Evolutionary conservation across 2,797 vertebrate species (phyloP).

Genomic region (Sebastes aleutianus): DNA sequence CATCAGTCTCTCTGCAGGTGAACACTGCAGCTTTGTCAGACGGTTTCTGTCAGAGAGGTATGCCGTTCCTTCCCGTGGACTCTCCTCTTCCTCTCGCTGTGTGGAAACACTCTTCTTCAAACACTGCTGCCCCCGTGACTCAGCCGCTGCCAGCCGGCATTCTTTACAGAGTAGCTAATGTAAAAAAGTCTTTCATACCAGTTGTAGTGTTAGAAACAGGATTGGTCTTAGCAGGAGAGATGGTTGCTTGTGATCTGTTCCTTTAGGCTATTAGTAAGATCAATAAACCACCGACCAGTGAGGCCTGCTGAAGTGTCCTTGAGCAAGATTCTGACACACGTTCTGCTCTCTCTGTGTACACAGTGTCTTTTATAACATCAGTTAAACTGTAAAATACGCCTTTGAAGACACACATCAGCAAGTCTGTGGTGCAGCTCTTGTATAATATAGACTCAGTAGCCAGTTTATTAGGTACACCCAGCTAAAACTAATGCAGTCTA

Average conservation of each 20-base stretch:
- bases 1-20: neutral
- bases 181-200: neutral
- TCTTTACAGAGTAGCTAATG: neutral
- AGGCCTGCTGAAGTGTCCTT: neutral
- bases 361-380: neutral
- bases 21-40: constrained; percentile 20
- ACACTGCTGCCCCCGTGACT: neutral
- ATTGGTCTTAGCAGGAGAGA: neutral
- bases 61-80: neutral
- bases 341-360: neutral
- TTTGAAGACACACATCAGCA: neutral
- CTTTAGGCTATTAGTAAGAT: neutral
- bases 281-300: neutral
- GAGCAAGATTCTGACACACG: neutral
- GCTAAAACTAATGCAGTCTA: too few species aligned
- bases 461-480: neutral
- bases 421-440: neutral
- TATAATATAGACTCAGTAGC: neutral
- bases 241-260: neutral
- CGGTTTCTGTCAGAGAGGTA: neutral
- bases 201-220: neutral
- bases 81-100: neutral
- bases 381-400: neutral
- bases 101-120: neutral
- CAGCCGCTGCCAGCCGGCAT: neutral